Evolutionary conservation across 2,888 invertebrate species (phyloP), one percentile per base, ranked within the genome.

Genomic region (Lysandra coridon): DNA sequence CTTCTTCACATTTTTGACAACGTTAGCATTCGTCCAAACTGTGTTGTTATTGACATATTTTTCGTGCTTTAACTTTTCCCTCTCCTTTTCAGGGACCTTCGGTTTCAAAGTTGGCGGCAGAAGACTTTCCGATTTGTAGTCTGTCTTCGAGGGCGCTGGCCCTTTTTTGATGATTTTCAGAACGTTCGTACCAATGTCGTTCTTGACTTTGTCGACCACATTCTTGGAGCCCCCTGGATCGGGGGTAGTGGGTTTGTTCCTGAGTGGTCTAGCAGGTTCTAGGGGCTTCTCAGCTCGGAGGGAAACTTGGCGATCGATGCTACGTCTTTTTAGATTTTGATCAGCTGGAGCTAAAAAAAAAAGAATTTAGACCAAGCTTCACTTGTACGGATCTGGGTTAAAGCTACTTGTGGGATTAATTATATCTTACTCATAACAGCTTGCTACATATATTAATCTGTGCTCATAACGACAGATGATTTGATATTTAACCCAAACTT

Each of bases 31-130:
- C 2, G 91, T 88, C 93, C 93, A 94, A 80, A 92, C 89, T 82
- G 90, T 90, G 83, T 94, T 94, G 83, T 94, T 94, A 81, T 94
- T 94, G n/a, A 94, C 89, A 85, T 90, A 91, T 83, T 93, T 93
- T 49, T 89, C 89, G 49, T 89, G 81, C 86, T 90, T 92, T 69
- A 90, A 85, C 74, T 86, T 87, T 78, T 87, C 86, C 78, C 86
- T 87, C 78, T 87, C 86, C 83, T 86, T 89, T 57, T 90, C 92
- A 37, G 84, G 80, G 53, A 85, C 82, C 83, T 88, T 90, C 14
- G 90, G 90, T 84, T 88, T 92, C 80, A 93, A 86, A 83, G 91
- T 87, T 82, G 93, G 91, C 82, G 92, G 93, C 80, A 92, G 81
- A 78, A 91, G 81, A 74, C 86, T 90, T n/a, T 89, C 84, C 30